A percentile compares a stretch with the other conserved stretches of the same genome.
Evolutionary conservation across 2,888 invertebrate genomes (phyloP).

Genomic region (Catonia carolina): DNA sequence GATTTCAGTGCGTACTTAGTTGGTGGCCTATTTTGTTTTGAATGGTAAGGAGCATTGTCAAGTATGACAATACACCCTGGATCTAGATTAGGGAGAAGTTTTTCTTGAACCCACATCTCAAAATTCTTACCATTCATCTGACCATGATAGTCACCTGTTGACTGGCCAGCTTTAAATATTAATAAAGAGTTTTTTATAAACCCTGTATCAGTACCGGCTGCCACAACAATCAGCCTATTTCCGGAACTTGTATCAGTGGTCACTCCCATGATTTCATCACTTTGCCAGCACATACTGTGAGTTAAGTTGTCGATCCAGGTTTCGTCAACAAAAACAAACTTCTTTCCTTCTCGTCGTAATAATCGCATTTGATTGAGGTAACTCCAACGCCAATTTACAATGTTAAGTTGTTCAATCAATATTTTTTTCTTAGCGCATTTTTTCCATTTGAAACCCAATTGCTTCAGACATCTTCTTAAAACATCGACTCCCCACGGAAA

Average conservation of each 20-base stretch:
- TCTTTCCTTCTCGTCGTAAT: too few relatives aligned
- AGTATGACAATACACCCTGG: not conserved
- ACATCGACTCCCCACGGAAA: too few relatives aligned
- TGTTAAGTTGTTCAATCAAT: too few relatives aligned
- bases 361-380: too few relatives aligned
- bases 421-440: too few relatives aligned
- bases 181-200: not conserved
- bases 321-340: slow-evolving; percentile 1
- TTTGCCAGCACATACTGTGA: not conserved
- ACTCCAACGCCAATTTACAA: too few relatives aligned
- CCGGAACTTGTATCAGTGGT: not conserved
- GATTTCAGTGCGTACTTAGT: not conserved
- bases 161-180: not conserved
- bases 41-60: not conserved
- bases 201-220: not conserved
- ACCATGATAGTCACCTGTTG: slow-evolving; percentile 3
- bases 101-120: not conserved
- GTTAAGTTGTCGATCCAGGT: slow-evolving; percentile 7
- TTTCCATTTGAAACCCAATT: too few relatives aligned
- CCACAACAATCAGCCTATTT: slow-evolving; percentile 5
- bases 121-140: not conserved
- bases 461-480: too few relatives aligned
- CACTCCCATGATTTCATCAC: not conserved
- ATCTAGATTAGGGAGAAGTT: not conserved
- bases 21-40: not conserved